Evolutionary conservation across 2,888 invertebrate genomes (phyloP), one percentile per base, ranked within the genome.

Genomic region (Nebria salina): DNA sequence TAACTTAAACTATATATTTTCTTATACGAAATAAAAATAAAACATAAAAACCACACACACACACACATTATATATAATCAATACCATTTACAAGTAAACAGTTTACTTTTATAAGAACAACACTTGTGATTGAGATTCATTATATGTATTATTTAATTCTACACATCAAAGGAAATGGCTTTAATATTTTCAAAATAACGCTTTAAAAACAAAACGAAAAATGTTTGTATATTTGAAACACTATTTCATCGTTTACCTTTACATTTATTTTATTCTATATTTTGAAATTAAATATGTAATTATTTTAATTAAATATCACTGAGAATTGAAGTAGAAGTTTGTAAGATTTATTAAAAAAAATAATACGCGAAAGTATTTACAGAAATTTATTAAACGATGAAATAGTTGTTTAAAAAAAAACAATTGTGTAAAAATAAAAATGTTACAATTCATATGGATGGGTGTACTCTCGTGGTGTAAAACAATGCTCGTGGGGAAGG

Each of bases 401-500:
- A 54, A 54, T 54, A 54, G 8, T 54, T 54, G 11, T 11, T 54
- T 54, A 54, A 54, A 11, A 2, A 2, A 7, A 7, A 54, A 13
- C 8, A 54, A 34, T 34, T 34, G 34, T 34, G 34, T 34, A 34
- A 34, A 34, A 34, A 0, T 34, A 54, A 54, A 54, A 54, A 54
- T 54, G 54, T 8, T 54, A 74, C n/a, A 64, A 64, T 75, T 8
- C 74, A 74, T 65, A 43, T 42, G 72, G 77, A 65, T 77, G 79
- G 65, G 79, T 79, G 79, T 79, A 79, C 43, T 70, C 80, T 80
- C 80, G 80, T 80, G 80, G 80, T 80, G 68, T 41, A 34, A 15
- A 70, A 25, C 80, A 80, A 80, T 80, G 80, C 80, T 80, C 80
- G 70, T 54, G 4, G 54, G 54, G 54, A 5, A 8, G 54, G 20